These are phyloP conservation scores for Plectropomus leopardus DNA, from an alignment of 2,113 vertebrate genomes.

Conservation along the genomic window DNA sequence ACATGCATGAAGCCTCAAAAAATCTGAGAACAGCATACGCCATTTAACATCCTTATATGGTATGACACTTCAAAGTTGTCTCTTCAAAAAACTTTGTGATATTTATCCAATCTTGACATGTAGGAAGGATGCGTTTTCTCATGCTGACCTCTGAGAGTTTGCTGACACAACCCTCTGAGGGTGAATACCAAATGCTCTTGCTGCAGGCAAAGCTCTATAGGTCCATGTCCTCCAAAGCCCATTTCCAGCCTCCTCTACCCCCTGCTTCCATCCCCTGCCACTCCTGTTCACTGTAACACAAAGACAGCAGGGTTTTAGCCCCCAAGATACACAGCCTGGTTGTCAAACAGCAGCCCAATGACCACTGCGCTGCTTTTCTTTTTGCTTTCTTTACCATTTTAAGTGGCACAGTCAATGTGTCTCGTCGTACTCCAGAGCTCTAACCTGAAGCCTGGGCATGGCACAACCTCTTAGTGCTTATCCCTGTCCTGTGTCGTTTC, in stretches of 20 bases:
- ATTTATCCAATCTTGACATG: constrained; percentile 46
- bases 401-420: constrained; percentile 42
- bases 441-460: constrained; percentile 2
- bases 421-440: constrained; percentile 14
- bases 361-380: constrained; percentile 22
- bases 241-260: constrained; percentile 52
- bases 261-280: constrained; percentile 32
- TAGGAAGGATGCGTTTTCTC: constrained; percentile 48
- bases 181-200: constrained; percentile 72
- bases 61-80: constrained; percentile 6
- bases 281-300: constrained; percentile 37
- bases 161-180: constrained; percentile 68
- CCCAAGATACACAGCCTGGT: background rate
- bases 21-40: background rate
- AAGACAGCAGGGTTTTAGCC: constrained; percentile 35
- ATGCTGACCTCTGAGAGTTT: constrained; percentile 72
- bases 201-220: constrained; percentile 61
- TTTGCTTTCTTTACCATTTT: constrained; percentile 17
- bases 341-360: constrained; percentile 42
- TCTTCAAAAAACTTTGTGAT: constrained; percentile 36
- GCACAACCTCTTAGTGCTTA: constrained; percentile 41
- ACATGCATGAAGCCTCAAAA: background rate
- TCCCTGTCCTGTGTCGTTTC: constrained; percentile 37
- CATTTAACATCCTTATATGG: constrained; percentile 28
- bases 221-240: constrained; percentile 59